Percentiles rank a stretch among this genome's conserved stretches.
These are phyloP conservation scores for Graptemys geographica DNA, from an alignment of 2,797 vertebrate species.

Conservation along the genomic window DNA sequence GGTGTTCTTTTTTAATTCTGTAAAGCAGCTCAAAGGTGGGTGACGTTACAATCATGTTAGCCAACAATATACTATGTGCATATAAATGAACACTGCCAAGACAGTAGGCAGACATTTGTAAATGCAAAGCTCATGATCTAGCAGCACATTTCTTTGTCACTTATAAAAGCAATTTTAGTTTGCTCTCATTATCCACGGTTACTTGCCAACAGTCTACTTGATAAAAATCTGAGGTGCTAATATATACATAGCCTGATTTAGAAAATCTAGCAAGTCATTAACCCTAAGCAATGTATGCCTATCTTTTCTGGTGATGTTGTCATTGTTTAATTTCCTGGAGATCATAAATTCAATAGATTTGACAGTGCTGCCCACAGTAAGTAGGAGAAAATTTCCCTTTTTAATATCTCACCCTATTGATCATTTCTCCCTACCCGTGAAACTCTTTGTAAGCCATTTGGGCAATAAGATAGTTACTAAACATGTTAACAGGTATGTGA, in stretches of 20 bases:
- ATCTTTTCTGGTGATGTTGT: conserved; percentile 71
- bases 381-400: conserved; percentile 25
- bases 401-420: conserved; percentile 53
- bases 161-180: conserved; percentile 43
- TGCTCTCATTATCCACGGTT: conserved; percentile 52
- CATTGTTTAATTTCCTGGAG: conserved; percentile 78
- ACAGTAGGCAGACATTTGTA: conserved; percentile 31
- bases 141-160: background rate
- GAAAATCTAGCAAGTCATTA: conserved; percentile 67
- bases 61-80: conserved; percentile 5
- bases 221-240: conserved; percentile 67
- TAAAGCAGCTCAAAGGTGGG: background rate
- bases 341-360: conserved; percentile 67
- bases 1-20: background rate
- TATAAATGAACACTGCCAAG: conserved; percentile 37
- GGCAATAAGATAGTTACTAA: conserved; percentile 35
- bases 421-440: conserved; percentile 37
- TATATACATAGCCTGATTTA: conserved; percentile 59
- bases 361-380: conserved; percentile 45
- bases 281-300: conserved; percentile 62
- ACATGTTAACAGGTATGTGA: background rate
- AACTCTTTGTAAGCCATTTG: conserved; percentile 40
- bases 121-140: conserved; percentile 32
- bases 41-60: conserved; percentile 13
- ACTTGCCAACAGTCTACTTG: conserved; percentile 58